phyloP scores from a whole-genome alignment of 2,113 vertebrate genomes.

The Phyllostomus discolor region DNA sequence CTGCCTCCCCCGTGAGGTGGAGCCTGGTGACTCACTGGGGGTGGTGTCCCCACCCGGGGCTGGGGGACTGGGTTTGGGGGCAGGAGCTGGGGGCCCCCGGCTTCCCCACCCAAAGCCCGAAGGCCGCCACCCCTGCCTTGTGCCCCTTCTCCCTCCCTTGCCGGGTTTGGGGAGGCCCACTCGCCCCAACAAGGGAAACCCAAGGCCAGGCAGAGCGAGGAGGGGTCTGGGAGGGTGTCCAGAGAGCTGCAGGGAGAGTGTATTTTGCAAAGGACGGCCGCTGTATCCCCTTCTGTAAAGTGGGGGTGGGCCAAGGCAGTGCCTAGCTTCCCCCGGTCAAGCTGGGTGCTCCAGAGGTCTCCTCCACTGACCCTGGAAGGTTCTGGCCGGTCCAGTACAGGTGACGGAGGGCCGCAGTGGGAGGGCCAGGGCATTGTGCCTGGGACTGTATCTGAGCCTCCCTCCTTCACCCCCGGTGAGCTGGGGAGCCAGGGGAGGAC shows the following conservation, averaged over 20 bases:
- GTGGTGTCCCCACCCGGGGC: not conserved
- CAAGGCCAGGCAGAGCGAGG: not conserved
- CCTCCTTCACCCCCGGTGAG: not conserved
- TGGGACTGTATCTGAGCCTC: not conserved
- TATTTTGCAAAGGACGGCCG: not conserved
- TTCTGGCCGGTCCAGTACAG: not conserved
- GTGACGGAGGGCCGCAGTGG: not conserved
- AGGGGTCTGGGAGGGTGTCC: not conserved
- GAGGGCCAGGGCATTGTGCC: not conserved
- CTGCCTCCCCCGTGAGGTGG: not conserved
- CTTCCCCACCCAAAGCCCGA: slow-evolving; percentile 80
- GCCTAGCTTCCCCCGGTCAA: not conserved
- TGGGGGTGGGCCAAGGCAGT: not conserved
- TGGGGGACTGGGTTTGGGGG: not conserved
- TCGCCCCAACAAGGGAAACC: not conserved
- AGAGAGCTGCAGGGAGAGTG: not conserved
- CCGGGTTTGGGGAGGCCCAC: not conserved
- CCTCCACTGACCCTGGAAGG: not conserved
- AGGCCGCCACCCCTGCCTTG: slow-evolving; percentile 85
- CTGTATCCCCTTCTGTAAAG: not conserved
- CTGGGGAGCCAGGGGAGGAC: not conserved
- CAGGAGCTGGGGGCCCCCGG: not conserved
- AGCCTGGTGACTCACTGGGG: fast-evolving
- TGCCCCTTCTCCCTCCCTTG: not conserved
- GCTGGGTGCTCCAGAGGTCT: not conserved